These are phyloP conservation scores for Natator depressus DNA, from an alignment of 2,113 vertebrate species.

Conservation along the genomic window DNA sequence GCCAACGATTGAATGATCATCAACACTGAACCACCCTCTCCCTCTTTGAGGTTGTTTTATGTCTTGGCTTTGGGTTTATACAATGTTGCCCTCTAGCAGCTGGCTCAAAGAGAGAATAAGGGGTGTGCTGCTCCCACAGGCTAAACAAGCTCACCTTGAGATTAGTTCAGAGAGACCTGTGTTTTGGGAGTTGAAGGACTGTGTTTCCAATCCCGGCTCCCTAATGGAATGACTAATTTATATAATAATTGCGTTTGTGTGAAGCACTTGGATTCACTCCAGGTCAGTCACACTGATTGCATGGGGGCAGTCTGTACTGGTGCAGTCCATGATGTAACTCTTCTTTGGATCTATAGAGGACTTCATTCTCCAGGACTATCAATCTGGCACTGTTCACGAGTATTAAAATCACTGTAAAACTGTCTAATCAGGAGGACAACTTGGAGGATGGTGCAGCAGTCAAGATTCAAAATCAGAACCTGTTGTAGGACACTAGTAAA, in stretches of 20 bases:
- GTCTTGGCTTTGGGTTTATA: not conserved
- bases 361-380: not conserved
- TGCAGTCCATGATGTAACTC: rapidly evolving
- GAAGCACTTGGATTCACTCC: not conserved
- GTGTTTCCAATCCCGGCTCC: not conserved
- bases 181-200: not conserved
- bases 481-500: not conserved
- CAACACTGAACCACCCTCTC: not conserved
- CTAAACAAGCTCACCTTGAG: not conserved
- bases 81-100: not conserved
- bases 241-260: not conserved
- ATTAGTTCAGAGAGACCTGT: not conserved
- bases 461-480: not conserved
- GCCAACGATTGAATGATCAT: not conserved
- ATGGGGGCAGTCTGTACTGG: not conserved
- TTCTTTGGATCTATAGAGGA: not conserved
- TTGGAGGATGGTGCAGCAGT: not conserved
- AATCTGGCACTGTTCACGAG: not conserved
- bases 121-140: not conserved
- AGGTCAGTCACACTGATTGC: not conserved
- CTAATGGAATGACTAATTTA: conserved; percentile 4
- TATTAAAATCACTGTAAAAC: not conserved
- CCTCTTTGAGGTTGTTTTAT: not conserved
- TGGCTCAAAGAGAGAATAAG: not conserved
- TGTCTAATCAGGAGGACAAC: not conserved